Percentiles rank a stretch among this genome's conserved stretches.
Evolutionary conservation across 2,113 vertebrate genomes (phyloP).

Genomic region (Nothoprocta perdicaria): DNA sequence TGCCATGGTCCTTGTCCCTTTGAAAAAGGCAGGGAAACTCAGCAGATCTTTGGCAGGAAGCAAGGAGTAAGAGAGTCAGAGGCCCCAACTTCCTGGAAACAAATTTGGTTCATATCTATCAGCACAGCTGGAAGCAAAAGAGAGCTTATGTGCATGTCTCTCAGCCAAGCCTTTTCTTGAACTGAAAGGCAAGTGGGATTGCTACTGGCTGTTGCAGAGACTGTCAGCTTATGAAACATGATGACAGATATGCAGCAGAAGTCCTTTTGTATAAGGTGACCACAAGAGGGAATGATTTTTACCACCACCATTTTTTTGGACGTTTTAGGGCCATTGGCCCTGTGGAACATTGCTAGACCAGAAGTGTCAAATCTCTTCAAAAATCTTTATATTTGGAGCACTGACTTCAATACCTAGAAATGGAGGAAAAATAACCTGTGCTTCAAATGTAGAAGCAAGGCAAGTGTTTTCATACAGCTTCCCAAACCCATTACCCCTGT

Average conservation of each 20-base stretch:
- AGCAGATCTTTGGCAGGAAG: not conserved
- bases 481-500: not conserved
- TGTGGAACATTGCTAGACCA: not conserved
- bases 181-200: not conserved
- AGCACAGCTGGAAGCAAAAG: constrained; percentile 23
- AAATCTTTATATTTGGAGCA: not conserved
- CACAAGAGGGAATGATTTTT: not conserved
- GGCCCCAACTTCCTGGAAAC: not conserved
- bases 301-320: not conserved
- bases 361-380: not conserved
- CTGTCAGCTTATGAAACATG: not conserved
- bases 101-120: not conserved
- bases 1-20: not conserved
- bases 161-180: not conserved
- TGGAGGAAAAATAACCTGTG: not conserved
- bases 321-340: not conserved
- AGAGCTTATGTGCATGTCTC: not conserved
- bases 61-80: not conserved
- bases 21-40: not conserved
- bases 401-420: not conserved
- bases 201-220: not conserved
- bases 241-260: not conserved
- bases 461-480: not conserved
- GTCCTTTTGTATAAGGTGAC: not conserved
- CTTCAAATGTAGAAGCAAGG: not conserved